phyloP scores from a whole-genome alignment of 1,140 invertebrate species.

The Drosophila equinoxialis region DNA sequence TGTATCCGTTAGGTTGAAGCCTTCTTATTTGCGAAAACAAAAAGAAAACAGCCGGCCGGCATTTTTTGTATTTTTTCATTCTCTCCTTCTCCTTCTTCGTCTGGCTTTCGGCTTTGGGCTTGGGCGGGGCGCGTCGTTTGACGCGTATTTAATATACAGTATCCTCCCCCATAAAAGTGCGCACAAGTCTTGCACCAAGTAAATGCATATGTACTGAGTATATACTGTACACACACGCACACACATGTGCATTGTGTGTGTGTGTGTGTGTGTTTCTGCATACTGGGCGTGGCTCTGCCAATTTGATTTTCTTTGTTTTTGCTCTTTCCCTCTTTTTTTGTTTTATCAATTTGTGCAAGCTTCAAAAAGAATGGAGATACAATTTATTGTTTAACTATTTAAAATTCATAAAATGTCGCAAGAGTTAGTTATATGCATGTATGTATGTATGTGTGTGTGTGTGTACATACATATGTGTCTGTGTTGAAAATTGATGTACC shows the following conservation, averaged over 20 bases:
- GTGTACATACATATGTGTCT: constrained; percentile 6
- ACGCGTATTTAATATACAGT: constrained; percentile 17
- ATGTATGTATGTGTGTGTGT: constrained; percentile 8
- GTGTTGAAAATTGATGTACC: constrained; percentile 24
- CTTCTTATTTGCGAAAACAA: not conserved
- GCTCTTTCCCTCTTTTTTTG: not conserved
- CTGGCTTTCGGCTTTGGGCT: constrained; percentile 6
- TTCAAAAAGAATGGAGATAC: not conserved
- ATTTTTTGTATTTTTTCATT: constrained; percentile 14
- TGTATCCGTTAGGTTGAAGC: constrained; percentile 8
- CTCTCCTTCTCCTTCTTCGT: constrained; percentile 6
- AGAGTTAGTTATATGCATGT: not conserved
- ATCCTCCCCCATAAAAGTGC: constrained; percentile 17
- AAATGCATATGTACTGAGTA: not conserved
- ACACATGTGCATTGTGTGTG: not conserved
- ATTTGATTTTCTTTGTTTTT: constrained; percentile 2
- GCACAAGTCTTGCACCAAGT: not conserved
- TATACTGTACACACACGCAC: not conserved
- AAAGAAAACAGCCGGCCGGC: constrained; percentile 16
- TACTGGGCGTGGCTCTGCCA: constrained; percentile 7
- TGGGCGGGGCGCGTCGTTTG: constrained; percentile 21
- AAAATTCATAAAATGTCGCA: constrained; percentile 2
- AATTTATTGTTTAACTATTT: constrained; percentile 1
- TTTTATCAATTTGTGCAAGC: not conserved
- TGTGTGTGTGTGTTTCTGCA: constrained; percentile 17